phyloP scores from a whole-genome alignment of 2,797 vertebrate species.

The Macroramphosus scolopax region DNA sequence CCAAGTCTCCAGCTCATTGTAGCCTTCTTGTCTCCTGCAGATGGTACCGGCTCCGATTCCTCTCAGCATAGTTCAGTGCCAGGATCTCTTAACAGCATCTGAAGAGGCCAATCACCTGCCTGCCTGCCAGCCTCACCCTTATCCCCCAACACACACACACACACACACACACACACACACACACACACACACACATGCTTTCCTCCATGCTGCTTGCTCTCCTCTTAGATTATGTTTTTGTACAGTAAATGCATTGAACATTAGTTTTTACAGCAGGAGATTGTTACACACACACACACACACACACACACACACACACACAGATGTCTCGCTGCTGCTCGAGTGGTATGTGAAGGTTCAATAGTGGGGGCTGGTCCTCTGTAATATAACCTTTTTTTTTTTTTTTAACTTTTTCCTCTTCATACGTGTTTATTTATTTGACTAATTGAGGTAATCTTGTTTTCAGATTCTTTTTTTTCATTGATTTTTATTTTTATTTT shows the following conservation, averaged over 20 bases:
- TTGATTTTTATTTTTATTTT: neutral
- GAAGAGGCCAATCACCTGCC: constrained; percentile 57
- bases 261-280: constrained; percentile 33
- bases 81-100: constrained; percentile 77
- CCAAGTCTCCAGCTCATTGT: too few relatives aligned
- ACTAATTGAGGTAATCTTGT: constrained; percentile 28
- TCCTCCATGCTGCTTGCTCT: constrained; percentile 57
- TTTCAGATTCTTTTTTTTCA: constrained; percentile 3
- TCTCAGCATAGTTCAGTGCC: constrained; percentile 75
- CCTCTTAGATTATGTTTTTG: constrained; percentile 58
- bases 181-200: constrained; percentile 37
- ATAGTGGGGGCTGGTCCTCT: constrained; percentile 80
- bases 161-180: constrained; percentile 26
- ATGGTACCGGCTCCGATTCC: constrained; percentile 71
- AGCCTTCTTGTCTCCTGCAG: constrained; percentile 42
- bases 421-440: constrained; percentile 64
- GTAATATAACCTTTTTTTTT: constrained; percentile 59
- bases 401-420: constrained; percentile 31
- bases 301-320: constrained; percentile 22
- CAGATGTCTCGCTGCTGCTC: constrained; percentile 47
- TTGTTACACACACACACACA: constrained; percentile 30
- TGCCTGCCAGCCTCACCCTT: constrained; percentile 49
- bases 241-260: constrained; percentile 53
- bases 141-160: constrained; percentile 38
- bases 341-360: constrained; percentile 58